Evolutionary conservation across 2,797 vertebrate genomes (phyloP), one percentile per base, ranked within the genome.

Genomic region (Choloepus didactylus): DNA sequence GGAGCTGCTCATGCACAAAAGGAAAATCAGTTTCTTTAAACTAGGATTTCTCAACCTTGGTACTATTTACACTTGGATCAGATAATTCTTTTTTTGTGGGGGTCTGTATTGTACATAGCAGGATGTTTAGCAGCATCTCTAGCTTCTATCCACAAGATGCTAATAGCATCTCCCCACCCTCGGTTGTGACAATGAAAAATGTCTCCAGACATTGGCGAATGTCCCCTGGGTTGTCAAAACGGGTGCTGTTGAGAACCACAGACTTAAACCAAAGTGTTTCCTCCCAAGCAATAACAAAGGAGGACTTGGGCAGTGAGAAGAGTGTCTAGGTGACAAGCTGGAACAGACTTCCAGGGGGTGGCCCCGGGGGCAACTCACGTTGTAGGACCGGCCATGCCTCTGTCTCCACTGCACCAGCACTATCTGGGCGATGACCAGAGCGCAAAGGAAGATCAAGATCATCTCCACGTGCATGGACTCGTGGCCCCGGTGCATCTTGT

Each of bases 361-460:
- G 41, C 60, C 94, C 38, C 62, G 3, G 1, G 80, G 91, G 41
- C 0, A 18, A 91, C 98, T 99, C 96, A 98, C 97, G 0, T 95
- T 98, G 96, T 98, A 98, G 1, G 98, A 98, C 41, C 93, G 93
- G 66, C 98, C 93, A 54, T 98, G 98, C 27, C 98, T 98, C 97
- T 98, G 98, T 90, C 99, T 98, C 98, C 98, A 99, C 98, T 98
- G 98, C 75, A 98, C 98, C 97, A 99, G 97, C 44, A 98, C 93
- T 6, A 98, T 97, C 98, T 98, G 98, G 2, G 98, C 98, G 29
- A 98, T 76, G 81, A 98, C 94, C 87, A 99, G 98, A 56, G 98
- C 89, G 95, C 97, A 95, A 29, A 97, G 89, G 85, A 99, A 98
- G 97, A 98, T 98, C 96, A 98, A 95, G 51, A 98, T 97, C 98